Percentiles rank a stretch among this genome's conserved stretches.
These are phyloP conservation scores for Cyprinella venusta DNA, from an alignment of 2,797 vertebrate species.

Conservation along the genomic window DNA sequence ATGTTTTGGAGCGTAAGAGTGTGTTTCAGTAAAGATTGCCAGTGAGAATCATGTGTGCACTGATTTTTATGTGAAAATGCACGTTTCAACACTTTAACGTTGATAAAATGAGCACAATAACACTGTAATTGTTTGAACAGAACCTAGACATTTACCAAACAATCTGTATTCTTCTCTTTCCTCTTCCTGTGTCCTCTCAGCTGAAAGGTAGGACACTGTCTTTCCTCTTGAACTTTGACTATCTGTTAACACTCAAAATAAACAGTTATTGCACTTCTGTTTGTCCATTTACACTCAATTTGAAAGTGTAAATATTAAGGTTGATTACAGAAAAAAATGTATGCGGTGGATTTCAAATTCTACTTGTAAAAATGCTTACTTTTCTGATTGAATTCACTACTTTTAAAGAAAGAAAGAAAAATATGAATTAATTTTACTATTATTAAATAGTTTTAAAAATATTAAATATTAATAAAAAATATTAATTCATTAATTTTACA, in stretches of 20 bases:
- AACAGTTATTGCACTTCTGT: background rate
- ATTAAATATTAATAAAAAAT: no score
- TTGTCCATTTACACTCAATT: background rate
- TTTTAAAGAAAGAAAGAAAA: background rate
- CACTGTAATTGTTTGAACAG: slow-evolving; percentile 3
- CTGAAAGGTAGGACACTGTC: slow-evolving; percentile 86
- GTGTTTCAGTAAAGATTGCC: slow-evolving; percentile 16
- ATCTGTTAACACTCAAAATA: slow-evolving; percentile 33
- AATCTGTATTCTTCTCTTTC: slow-evolving; percentile 77
- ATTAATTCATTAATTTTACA: background rate
- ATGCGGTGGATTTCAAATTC: background rate
- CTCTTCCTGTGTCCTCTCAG: slow-evolving; percentile 84
- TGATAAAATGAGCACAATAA: background rate
- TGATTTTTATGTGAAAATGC: background rate
- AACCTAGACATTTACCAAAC: slow-evolving; percentile 40
- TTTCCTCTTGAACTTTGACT: slow-evolving; percentile 34
- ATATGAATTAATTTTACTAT: no score
- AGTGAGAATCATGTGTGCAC: background rate
- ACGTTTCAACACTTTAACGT: background rate
- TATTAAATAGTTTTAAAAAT: no score
- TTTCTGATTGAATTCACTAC: background rate
- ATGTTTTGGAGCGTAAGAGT: slow-evolving; percentile 11
- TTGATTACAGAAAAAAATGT: background rate
- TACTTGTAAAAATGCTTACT: background rate
- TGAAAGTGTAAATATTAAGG: slow-evolving; percentile 6